Conservation (phyloP, 2,888 invertebrate species). For the Heliconius erato region DNA sequence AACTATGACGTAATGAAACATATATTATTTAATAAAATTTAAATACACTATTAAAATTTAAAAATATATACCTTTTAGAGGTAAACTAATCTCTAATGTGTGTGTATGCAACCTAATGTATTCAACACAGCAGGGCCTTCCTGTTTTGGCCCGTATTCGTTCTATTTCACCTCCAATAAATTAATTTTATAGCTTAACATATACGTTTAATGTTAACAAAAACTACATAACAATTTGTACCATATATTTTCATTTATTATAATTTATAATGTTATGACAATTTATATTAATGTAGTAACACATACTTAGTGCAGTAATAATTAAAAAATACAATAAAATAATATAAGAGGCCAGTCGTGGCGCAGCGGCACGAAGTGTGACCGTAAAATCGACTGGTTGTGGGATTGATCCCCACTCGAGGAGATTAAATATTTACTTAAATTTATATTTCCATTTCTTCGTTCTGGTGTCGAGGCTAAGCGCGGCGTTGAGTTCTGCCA, state of each 20-base stretch:
- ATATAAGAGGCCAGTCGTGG: too few species aligned
- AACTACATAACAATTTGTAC: constrained; percentile 11
- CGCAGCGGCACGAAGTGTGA: too few species aligned
- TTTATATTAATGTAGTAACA: neutral
- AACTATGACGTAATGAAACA: neutral
- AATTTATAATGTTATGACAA: constrained; percentile 15
- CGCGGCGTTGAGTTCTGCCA: too few species aligned
- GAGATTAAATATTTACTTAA: too few species aligned
- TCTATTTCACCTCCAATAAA: constrained; percentile 36
- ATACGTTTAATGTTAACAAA: constrained; percentile 24
- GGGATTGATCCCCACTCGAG: too few species aligned
- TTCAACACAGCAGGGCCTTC: constrained; percentile 41
- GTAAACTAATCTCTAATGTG: neutral
- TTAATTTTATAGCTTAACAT: constrained; percentile 38
- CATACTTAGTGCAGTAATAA: neutral
- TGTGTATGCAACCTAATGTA: neutral
- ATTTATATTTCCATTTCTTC: too few species aligned
- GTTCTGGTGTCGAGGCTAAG: too few species aligned
- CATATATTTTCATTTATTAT: neutral
- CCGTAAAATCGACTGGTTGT: too few species aligned
- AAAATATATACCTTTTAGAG: neutral
- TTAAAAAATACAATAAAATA: neutral
- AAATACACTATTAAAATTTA: neutral
- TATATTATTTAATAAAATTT: neutral
- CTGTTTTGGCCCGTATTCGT: constrained; percentile 37